phyloP scores from a whole-genome alignment of 2,113 vertebrate species.

The Caranx melampygus region DNA sequence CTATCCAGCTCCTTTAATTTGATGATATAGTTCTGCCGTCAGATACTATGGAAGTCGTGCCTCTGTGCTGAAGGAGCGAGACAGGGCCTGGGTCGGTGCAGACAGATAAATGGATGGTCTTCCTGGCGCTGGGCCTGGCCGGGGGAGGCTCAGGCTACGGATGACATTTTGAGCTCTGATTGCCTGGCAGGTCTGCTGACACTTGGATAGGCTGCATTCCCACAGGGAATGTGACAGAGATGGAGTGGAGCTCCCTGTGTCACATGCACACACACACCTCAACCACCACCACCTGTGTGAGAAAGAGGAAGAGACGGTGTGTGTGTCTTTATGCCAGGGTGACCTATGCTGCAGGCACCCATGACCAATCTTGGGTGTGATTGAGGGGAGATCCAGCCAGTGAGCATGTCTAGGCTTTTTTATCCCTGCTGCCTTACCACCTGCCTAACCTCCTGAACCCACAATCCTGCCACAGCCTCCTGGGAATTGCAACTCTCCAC shows the following conservation, averaged over 20 bases:
- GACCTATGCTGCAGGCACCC: constrained; percentile 57
- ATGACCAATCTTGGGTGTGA: constrained; percentile 67
- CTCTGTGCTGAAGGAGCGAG: background rate
- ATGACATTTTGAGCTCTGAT: constrained; percentile 78
- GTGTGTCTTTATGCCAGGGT: background rate
- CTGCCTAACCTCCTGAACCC: constrained; percentile 61
- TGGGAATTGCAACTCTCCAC: constrained; percentile 51
- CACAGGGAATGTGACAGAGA: constrained; percentile 70
- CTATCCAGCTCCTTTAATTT: constrained; percentile 7
- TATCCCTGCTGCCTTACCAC: constrained; percentile 70
- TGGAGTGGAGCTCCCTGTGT: constrained; percentile 51
- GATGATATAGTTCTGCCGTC: constrained; percentile 3
- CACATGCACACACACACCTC: constrained; percentile 20
- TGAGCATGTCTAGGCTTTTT: constrained; percentile 64
- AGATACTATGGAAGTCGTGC: background rate
- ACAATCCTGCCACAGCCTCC: constrained; percentile 46
- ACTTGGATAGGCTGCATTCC: constrained; percentile 60
- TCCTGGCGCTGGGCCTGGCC: constrained; percentile 36
- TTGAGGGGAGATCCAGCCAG: constrained; percentile 62
- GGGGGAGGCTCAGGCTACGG: constrained; percentile 50
- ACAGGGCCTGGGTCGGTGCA: background rate
- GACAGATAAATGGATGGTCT: constrained; percentile 62
- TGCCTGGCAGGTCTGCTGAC: constrained; percentile 72
- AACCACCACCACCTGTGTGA: background rate
- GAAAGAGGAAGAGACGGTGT: background rate